Evolutionary conservation across 1,140 invertebrate genomes (phyloP), one percentile per base, ranked within the genome.

Genomic region (Trichonephila clavata): DNA sequence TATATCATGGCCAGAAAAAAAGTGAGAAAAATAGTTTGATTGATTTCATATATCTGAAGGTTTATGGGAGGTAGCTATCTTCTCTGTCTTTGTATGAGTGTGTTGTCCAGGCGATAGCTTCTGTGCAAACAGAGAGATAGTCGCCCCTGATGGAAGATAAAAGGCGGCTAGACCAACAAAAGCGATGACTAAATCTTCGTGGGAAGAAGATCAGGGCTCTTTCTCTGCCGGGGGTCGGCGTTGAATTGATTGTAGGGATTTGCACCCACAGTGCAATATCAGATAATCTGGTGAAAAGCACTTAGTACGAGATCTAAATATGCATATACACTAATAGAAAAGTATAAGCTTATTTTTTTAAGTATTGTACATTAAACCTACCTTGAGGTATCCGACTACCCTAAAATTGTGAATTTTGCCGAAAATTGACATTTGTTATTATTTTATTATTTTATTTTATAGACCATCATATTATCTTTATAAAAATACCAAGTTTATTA

Each of bases 111-210:
- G 27, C 71, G 88, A 90, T 90, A 90, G 88, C 88, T 90, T 90
- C 88, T 81, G 88, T 4, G 71, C 88, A 90, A 90, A 90, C 88
- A 90, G 80, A n/a, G 59, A 27, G 59, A 86, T 39, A 86, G 84
- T 32, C 16, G 84, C 32, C 50, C 50, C 68, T 60, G 88, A 90
- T 81, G 71, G 71, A 59, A 90, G 88, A 90, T 90, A 90, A 81
- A 81, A 89, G 61, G 88, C 32, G 4, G 68, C 71, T 59, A 60
- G 68, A 80, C 88, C 88, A 57, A 90, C 88, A 90, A 90, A 60
- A 39, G 88, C 18, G 68, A 80, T 90, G 88, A 90, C 88, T 90
- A 90, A 90, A 90, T 90, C 88, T 90, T 81, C 88, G 88, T 90
- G 88, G 88, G 88, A 90, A 81, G 27, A 68, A 43, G 61, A 39